These are phyloP conservation scores for Caretta caretta DNA, from an alignment of 2,113 vertebrate species.

Conservation along the genomic window DNA sequence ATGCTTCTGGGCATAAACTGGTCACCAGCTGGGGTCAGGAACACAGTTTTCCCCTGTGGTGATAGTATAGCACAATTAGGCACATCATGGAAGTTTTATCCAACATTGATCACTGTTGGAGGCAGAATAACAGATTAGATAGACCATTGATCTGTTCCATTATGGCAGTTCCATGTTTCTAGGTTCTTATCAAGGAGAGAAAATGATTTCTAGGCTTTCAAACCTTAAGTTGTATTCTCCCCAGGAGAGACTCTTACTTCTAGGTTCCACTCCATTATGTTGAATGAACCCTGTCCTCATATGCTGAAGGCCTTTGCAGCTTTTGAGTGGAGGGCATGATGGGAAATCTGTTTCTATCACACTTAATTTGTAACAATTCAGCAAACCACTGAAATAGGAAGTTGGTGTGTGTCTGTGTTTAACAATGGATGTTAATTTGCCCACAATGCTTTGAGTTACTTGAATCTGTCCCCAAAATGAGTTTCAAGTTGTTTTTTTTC, in stretches of 20 bases:
- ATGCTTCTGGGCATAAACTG: constrained; percentile 76
- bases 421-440: not conserved
- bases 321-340: not conserved
- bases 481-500: not conserved
- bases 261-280: not conserved
- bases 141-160: constrained; percentile 63
- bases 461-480: not conserved
- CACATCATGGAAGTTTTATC: constrained; percentile 48
- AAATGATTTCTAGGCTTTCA: not conserved
- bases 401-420: not conserved
- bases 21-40: constrained; percentile 78
- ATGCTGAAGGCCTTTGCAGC: not conserved
- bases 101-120: constrained; percentile 55
- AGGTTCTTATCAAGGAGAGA: constrained; percentile 25
- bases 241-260: not conserved
- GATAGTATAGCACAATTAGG: constrained; percentile 71
- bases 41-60: constrained; percentile 54
- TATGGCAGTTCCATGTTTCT: constrained; percentile 30
- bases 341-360: not conserved
- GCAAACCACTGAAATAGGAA: not conserved
- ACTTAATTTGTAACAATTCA: not conserved
- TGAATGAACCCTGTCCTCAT: not conserved
- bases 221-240: not conserved
- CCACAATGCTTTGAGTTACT: not conserved
- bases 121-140: constrained; percentile 61